These are phyloP conservation scores for Sporophila hypoxantha DNA, from an alignment of 2,113 vertebrate genomes.

Conservation along the genomic window DNA sequence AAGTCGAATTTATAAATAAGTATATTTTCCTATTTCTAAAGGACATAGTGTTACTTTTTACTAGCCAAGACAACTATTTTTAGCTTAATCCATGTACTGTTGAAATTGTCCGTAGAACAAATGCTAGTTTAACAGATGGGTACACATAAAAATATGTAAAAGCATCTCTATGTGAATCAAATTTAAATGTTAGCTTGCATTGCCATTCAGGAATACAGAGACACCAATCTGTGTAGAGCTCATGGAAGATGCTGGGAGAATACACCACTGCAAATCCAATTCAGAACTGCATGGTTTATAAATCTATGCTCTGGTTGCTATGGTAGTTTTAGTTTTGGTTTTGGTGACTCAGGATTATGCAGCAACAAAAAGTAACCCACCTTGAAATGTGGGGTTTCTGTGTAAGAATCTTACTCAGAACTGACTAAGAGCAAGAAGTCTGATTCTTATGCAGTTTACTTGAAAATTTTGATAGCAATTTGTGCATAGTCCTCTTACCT, in stretches of 20 bases:
- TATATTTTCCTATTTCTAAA: background rate
- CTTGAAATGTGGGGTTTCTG: background rate
- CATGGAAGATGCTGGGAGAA: background rate
- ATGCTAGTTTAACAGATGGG: constrained; percentile 16
- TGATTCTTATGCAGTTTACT: background rate
- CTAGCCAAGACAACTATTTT: constrained; percentile 17
- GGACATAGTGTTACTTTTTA: background rate
- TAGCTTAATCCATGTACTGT: background rate
- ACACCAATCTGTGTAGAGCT: background rate
- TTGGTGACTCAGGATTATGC: constrained; percentile 54
- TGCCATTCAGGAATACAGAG: background rate
- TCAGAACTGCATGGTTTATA: constrained; percentile 11
- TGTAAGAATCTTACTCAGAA: background rate
- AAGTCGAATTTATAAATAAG: constrained; percentile 6
- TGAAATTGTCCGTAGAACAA: background rate
- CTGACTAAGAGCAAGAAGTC: background rate
- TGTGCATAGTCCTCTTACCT: background rate
- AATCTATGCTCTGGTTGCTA: constrained; percentile 41
- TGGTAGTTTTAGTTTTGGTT: constrained; percentile 24
- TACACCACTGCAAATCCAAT: background rate
- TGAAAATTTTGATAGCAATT: background rate
- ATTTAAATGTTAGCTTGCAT: background rate
- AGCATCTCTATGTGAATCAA: background rate
- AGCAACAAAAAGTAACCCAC: constrained; percentile 7
- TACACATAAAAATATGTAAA: background rate